Conservation (phyloP, 1,140 invertebrate species). For the Alviniconcha marisindica region DNA sequence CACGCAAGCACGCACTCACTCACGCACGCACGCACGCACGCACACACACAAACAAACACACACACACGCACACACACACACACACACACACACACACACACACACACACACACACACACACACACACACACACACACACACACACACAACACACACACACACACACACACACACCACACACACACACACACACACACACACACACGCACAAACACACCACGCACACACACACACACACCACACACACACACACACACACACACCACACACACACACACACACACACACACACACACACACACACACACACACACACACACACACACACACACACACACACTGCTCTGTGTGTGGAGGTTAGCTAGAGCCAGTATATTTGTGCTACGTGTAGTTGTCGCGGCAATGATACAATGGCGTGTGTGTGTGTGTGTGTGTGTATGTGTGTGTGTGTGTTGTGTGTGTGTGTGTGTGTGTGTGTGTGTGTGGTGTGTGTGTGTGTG, state of each 20-base stretch:
- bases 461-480: no score
- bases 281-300: conserved; percentile 45
- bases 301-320: not conserved
- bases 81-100: not conserved
- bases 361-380: no score
- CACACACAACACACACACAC: conserved; percentile 13
- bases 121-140: conserved; percentile 6
- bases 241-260: not conserved
- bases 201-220: conserved; percentile 46
- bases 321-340: conserved; percentile 44
- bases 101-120: not conserved
- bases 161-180: not conserved
- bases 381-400: no score
- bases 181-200: conserved; percentile 40
- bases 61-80: not conserved
- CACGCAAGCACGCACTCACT: no score
- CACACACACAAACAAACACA: not conserved
- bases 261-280: conserved; percentile 45
- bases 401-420: no score
- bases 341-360: no score
- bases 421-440: no score
- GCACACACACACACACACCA: conserved; percentile 42
- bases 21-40: no score
- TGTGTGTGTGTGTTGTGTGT: no score
- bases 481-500: no score